Base-by-base conservation (phyloP, 1,140 invertebrate genomes). In the Trichogramma pretiosum region DNA sequence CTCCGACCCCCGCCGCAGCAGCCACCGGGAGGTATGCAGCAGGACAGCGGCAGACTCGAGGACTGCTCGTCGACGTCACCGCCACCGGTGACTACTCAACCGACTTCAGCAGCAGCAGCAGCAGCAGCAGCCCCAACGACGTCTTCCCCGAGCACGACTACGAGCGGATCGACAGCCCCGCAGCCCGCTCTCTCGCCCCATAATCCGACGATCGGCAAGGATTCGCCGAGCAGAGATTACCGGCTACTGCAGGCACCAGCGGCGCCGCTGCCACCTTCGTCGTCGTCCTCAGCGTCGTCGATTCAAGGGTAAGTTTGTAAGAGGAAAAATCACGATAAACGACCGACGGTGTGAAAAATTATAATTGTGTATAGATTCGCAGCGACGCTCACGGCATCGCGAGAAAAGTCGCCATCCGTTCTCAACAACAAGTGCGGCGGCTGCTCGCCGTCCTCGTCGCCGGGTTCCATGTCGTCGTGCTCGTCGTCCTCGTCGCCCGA, bases 351-450 rank as follows among this genome's bases (percentile, higher is more conserved):
- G 8, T 10, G 52, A 16, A 28, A 28, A n/a, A n/a, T n/a, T n/a
- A n/a, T n/a, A n/a, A 21, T 28, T 39, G 4, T 19, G 43, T 5
- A 41, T 39, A 39, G 43, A 30, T 14, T 24, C 11, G 9, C 36
- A n/a, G 48, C 38, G 40, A 39, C 60, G 21, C 46, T 60, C 13
- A 44, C 63, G 19, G n/a, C n/a, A n/a, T n/a, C 69, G 67, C 50
- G 58, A 63, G 30, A 65, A 70, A 70, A 70, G 41, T 72, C 69
- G 11, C 64, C 66, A 16, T 67, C 70, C 9, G 59, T 59, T 44
- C 45, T 67, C 28, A 64, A 65, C 48, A 68, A 68, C 26, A 65
- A 66, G 30, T 70, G 68, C 34, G 61, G 62, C 63, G 70, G 68
- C 34, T 60, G 62, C 63, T 26, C 69, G 5, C 69, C 69, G 3